Evolutionary conservation across 2,797 vertebrate genomes (phyloP).

Genomic region (Propithecus perrieri): DNA sequence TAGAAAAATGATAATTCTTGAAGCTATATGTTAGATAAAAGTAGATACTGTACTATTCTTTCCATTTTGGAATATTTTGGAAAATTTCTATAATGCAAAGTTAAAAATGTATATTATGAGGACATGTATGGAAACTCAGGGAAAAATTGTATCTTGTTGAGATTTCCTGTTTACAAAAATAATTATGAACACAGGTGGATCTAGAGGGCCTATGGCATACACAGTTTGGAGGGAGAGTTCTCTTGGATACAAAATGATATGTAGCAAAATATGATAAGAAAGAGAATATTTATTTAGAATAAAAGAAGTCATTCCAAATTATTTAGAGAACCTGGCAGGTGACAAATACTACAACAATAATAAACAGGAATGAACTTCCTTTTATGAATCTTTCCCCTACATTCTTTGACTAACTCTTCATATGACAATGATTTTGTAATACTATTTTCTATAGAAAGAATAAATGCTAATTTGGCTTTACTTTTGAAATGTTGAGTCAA

Average conservation of each 20-base stretch:
- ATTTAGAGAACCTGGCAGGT: background rate
- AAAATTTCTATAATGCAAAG: background rate
- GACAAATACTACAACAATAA: background rate
- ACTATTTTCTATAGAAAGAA: background rate
- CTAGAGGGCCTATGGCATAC: background rate
- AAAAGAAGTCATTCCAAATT: background rate
- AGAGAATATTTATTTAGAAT: background rate
- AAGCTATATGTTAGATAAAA: background rate
- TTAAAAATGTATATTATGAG: background rate
- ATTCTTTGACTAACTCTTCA: background rate
- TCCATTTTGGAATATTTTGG: background rate
- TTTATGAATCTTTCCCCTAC: background rate
- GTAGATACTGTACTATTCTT: background rate
- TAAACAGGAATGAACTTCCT: background rate
- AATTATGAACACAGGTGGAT: background rate
- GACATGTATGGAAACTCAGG: background rate
- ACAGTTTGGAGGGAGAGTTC: background rate
- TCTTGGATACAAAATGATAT: background rate
- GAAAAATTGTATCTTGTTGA: background rate
- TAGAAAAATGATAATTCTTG: background rate
- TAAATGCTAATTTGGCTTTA: background rate
- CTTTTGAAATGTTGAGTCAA: slow-evolving; percentile 15
- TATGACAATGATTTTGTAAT: slow-evolving; percentile 8
- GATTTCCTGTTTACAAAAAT: background rate
- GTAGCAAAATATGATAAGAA: background rate